Conservation (phyloP, 2,113 vertebrate genomes). For the Vimba vimba region DNA sequence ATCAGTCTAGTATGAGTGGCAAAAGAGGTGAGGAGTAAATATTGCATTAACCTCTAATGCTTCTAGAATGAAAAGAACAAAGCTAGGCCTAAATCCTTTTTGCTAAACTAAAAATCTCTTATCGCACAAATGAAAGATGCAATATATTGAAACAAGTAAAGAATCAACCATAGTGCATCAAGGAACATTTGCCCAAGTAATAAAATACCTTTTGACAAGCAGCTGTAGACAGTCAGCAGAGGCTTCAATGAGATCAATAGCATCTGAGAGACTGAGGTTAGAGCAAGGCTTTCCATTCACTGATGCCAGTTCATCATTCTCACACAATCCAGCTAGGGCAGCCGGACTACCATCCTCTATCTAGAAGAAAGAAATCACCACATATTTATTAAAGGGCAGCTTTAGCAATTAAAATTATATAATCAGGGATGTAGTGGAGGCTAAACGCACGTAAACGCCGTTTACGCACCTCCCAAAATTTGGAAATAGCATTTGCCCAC, state of each 20-base stretch:
- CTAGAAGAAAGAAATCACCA: slow-evolving; percentile 58
- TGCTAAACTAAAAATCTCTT: neutral
- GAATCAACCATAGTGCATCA: neutral
- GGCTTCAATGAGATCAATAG: slow-evolving; percentile 81
- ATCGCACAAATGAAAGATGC: neutral
- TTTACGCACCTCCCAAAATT: no score
- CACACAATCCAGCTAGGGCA: slow-evolving; percentile 82
- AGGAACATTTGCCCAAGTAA: slow-evolving; percentile 10
- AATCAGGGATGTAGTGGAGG: no score
- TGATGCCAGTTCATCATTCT: slow-evolving; percentile 90
- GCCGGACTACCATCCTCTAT: slow-evolving; percentile 81
- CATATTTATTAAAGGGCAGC: neutral
- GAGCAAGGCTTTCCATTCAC: slow-evolving; percentile 88
- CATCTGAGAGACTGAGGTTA: slow-evolving; percentile 84
- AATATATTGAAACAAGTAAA: neutral
- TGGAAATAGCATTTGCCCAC: no score
- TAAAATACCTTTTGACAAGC: slow-evolving; percentile 88
- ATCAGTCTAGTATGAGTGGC: neutral
- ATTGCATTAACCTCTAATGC: neutral
- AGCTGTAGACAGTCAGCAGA: slow-evolving; percentile 85
- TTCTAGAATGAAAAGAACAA: neutral
- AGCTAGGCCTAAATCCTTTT: neutral
- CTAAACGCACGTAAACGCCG: no score
- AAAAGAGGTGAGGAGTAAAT: neutral
- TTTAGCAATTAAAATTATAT: neutral